Evolutionary conservation across 2,797 vertebrate genomes (phyloP).

Genomic region (Linurgus olivaceus): DNA sequence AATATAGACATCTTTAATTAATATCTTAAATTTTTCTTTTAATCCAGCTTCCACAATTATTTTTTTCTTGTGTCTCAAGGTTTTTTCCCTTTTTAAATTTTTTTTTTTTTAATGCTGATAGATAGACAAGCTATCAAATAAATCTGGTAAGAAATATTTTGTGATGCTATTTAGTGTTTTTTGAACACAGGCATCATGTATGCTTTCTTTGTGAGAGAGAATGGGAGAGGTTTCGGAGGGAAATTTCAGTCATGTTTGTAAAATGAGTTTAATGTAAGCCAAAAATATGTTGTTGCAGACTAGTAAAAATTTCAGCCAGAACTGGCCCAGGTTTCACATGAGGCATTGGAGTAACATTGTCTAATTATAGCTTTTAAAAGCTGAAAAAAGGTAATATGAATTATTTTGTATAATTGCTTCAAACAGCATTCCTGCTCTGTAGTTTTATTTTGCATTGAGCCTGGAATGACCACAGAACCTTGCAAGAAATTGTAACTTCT

Average conservation of each 20-base stretch:
- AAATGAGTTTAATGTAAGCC: background rate
- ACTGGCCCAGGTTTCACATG: background rate
- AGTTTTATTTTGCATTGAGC: background rate
- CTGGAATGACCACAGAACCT: background rate
- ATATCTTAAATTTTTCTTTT: background rate
- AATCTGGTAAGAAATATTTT: background rate
- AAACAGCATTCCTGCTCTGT: background rate
- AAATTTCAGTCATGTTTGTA: background rate
- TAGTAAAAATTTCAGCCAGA: background rate
- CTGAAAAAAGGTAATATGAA: background rate
- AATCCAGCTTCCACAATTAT: background rate
- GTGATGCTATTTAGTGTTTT: background rate
- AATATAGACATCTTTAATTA: background rate
- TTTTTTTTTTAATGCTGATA: background rate
- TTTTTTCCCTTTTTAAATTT: too few relatives aligned
- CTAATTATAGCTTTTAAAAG: background rate
- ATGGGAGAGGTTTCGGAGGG: background rate
- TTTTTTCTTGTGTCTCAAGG: background rate
- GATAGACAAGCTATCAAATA: background rate
- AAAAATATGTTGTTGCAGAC: background rate
- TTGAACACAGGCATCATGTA: background rate
- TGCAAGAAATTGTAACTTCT: background rate
- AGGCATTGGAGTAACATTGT: background rate
- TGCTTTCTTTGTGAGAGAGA: background rate
- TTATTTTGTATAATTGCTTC: background rate